Base-by-base conservation (phyloP, 2,113 vertebrate genomes). In the Turnix velox region DNA sequence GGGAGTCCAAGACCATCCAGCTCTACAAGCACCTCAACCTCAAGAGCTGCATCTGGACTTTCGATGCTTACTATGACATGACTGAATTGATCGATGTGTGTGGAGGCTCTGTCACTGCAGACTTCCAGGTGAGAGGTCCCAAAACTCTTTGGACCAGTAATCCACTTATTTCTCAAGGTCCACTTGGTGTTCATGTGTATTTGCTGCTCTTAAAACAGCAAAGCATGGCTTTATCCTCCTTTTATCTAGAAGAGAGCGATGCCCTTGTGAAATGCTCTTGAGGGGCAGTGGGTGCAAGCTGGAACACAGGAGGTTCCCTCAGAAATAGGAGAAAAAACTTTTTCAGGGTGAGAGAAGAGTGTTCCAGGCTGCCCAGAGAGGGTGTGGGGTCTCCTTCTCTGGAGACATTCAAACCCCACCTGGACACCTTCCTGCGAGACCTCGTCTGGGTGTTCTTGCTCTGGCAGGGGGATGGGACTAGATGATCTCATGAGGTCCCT, bases 1-100 rank as follows among this genome's bases (percentile, higher is more conserved):
- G 99, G 22, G 98, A 99, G 94, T 92, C 98, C 4, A 99, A 98
- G 93, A 99, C 98, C 30, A 98, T 99, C 95, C 99, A 98, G 95
- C 98, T 99, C 13, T 99, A 99, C 92, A 99, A 99, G 72, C 99
- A 99, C 96, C 98, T 99, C 71, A 99, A 99, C 96, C 98, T 99
- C 6, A 99, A 99, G 96, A 99, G 98, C 98, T 99, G 99, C 90
- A 99, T 99, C 93, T 99, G 99, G 99, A 99, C 99, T 8, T 99
- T 99, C 1, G 98, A 99, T 10, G 99, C 99, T 2, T 99, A 97
- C 63, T 99, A 99, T 0, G 99, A 99, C 97, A 99, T 99, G 99
- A 99, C 99, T 0, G 99, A 99, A 73, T 88, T 99, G 16, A 99
- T 99, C 4, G 99, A 99, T 3, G 98, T 99, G 92, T 99, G 99